Percentiles rank a stretch among this genome's conserved stretches.
Conservation (phyloP, 2,113 vertebrate species). For the Elanoides forficatus region DNA sequence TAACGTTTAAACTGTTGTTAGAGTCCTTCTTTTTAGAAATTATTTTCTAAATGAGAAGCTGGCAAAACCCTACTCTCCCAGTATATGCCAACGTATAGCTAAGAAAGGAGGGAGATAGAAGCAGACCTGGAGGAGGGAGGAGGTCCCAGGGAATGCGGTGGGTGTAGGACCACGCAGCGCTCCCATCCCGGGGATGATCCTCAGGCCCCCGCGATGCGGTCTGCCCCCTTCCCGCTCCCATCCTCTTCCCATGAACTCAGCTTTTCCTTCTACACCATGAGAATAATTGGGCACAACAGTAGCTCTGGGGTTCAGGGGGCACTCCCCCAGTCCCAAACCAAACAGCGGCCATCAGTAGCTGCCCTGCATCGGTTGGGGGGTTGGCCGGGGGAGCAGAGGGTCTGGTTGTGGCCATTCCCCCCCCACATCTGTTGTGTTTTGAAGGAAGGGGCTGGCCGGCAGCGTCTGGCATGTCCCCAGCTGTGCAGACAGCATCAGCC, state of each 20-base stretch:
- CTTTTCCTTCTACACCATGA: background rate
- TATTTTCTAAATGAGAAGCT: background rate
- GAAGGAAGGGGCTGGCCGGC: background rate
- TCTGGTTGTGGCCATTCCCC: too few species aligned
- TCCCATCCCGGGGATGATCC: background rate
- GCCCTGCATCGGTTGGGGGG: background rate
- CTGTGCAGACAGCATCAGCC: background rate
- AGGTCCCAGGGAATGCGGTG: background rate
- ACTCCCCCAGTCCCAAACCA: background rate
- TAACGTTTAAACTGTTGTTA: background rate
- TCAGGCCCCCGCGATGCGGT: fast-evolving
- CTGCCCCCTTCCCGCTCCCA: background rate
- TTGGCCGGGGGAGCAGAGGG: background rate
- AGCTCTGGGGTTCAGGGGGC: background rate
- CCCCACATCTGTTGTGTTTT: background rate
- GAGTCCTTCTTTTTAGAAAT: background rate
- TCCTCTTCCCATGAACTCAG: background rate
- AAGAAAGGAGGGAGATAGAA: background rate
- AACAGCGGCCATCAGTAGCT: fast-evolving
- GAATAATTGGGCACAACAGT: background rate
- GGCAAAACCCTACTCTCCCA: background rate
- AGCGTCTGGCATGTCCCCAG: background rate
- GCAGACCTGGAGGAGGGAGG: background rate
- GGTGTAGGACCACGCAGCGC: fast-evolving
- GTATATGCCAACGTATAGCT: background rate